These are phyloP conservation scores for Planiliza haematocheilus DNA, from an alignment of 2,113 vertebrate species.

Conservation along the genomic window DNA sequence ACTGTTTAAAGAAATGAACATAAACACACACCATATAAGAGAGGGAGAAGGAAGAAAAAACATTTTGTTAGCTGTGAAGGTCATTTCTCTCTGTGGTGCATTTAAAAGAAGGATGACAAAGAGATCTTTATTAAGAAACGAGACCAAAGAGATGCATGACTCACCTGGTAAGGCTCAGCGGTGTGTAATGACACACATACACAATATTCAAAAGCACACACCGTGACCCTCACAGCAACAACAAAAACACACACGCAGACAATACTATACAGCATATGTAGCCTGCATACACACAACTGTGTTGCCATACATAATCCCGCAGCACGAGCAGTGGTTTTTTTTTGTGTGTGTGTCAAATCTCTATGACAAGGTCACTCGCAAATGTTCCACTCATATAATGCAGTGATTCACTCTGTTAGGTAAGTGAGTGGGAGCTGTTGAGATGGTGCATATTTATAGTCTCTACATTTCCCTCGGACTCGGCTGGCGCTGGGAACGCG, in stretches of 20 bases:
- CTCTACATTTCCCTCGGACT: slow-evolving; percentile 56
- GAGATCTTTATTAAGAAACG: slow-evolving; percentile 12
- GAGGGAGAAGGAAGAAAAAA: too few relatives aligned
- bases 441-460: slow-evolving; percentile 73
- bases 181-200: slow-evolving; percentile 20
- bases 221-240: not conserved
- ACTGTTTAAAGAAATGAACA: too few relatives aligned
- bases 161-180: slow-evolving; percentile 39
- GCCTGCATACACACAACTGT: slow-evolving; percentile 1
- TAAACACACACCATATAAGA: too few relatives aligned
- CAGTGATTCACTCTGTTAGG: slow-evolving; percentile 77
- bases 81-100: not conserved
- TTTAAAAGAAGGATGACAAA: slow-evolving; percentile 24
- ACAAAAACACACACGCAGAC: slow-evolving; percentile 7
- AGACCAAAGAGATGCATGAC: slow-evolving; percentile 41
- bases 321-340: slow-evolving; percentile 32
- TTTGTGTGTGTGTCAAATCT: slow-evolving; percentile 56
- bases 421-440: slow-evolving; percentile 77
- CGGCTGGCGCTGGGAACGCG: slow-evolving; percentile 34
- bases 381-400: slow-evolving; percentile 66
- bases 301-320: slow-evolving; percentile 27
- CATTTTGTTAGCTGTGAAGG: not conserved
- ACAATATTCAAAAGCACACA: slow-evolving; percentile 9
- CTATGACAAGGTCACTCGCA: slow-evolving; percentile 73
- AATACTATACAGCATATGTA: not conserved